Base-by-base conservation (phyloP, 2,797 vertebrate species). In the Agapornis canus region DNA sequence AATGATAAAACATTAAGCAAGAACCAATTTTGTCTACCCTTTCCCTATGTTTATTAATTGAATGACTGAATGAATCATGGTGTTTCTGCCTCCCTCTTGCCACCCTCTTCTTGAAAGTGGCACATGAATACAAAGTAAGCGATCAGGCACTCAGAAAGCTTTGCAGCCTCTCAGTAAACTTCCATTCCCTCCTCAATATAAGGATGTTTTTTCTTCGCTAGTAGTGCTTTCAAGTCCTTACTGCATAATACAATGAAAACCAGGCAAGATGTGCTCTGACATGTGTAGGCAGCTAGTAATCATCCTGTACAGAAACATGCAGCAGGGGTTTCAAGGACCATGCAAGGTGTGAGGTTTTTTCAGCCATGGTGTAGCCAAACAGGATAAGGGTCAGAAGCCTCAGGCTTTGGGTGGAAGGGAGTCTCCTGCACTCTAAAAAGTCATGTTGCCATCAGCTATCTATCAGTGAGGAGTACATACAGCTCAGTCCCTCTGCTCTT, bases 11-110 rank as follows among this genome's bases (percentile, higher is more conserved):
- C 79, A 92, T 87, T 86, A 77, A 86, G 86, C 49, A 32, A 90
- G 73, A 91, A 77, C 70, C 71, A 43, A 57, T 78, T 95, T 94
- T 32, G 7, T 45, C 45, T 69, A 87, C 25, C 15, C 43, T 95
- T 94, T 95, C 84, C 70, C 79, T 94, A 16, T 92, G 86, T 90
- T 94, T 95, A 96, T 95, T 95, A 94, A 92, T 91, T 86, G 93
- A 96, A 94, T 86, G 90, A 90, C 90, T 96, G 94, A 92, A 95
- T 86, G 89, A 96, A 91, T 94, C 80, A 25, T 86, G 61, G 40
- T 92, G 54, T 60, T 92, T 87, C 31, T 70, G 35, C 82, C 22
- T 10, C 22, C 18, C 48, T 80, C 79, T 68, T 92, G 70, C 86
- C 56, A 57, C 49, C 42, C 85, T 86, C 83, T 90, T 80, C 94